phyloP scores from a whole-genome alignment of 2,888 invertebrate species.

The Drosophila austrosaltans region DNA sequence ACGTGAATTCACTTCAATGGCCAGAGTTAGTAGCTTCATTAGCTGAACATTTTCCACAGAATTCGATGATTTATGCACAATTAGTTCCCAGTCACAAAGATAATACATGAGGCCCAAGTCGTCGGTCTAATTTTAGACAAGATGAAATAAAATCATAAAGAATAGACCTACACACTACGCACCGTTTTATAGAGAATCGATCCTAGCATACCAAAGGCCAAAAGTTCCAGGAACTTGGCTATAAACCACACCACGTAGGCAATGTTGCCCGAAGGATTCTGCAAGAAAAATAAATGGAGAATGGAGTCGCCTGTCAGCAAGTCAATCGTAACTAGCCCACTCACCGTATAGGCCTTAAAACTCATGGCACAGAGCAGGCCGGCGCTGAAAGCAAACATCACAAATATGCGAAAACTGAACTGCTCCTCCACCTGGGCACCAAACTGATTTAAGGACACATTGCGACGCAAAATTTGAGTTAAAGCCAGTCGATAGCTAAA shows the following conservation, averaged over 20 bases:
- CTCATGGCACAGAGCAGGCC: constrained; percentile 71
- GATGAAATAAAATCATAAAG: not conserved
- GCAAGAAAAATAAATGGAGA: not conserved
- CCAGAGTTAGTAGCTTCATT: constrained; percentile 67
- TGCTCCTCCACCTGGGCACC: constrained; percentile 63
- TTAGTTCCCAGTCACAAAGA: constrained; percentile 66
- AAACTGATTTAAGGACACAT: constrained; percentile 71
- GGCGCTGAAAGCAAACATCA: constrained; percentile 75
- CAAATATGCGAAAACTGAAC: constrained; percentile 76
- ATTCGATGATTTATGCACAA: constrained; percentile 62
- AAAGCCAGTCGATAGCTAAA: constrained; percentile 58
- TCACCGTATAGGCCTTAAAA: constrained; percentile 75
- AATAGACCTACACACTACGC: not conserved
- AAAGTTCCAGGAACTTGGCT: constrained; percentile 67
- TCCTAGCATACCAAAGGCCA: constrained; percentile 70
- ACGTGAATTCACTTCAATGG: constrained; percentile 64
- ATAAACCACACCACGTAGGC: constrained; percentile 65
- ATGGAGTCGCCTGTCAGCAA: not conserved
- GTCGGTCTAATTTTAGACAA: constrained; percentile 55
- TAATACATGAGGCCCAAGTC: constrained; percentile 72
- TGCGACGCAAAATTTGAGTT: constrained; percentile 55
- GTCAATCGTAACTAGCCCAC: too few species aligned
- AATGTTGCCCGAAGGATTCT: constrained; percentile 68
- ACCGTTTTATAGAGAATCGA: constrained; percentile 71
- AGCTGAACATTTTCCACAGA: constrained; percentile 59